Conservation (phyloP, 2,888 invertebrate species). For the Oxystoma pomonae region DNA sequence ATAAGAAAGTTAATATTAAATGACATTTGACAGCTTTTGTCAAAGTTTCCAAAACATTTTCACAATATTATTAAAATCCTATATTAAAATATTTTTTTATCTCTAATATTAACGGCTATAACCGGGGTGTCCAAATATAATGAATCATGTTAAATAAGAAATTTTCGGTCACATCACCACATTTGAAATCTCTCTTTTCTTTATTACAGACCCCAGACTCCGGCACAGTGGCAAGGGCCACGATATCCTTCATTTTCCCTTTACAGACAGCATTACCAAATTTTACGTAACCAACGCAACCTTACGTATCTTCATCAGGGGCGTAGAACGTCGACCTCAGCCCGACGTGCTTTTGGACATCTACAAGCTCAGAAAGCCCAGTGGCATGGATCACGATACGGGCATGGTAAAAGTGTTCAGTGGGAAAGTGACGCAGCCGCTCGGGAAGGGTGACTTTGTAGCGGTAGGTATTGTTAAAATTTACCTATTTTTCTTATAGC, state of each 20-base stretch:
- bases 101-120: too few relatives aligned
- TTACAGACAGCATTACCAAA: conserved; percentile 65
- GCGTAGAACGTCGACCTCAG: conserved; percentile 44
- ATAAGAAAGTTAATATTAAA: too few relatives aligned
- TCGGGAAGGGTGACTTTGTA: conserved; percentile 67
- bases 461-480: conserved; percentile 40
- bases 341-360: conserved; percentile 42
- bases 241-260: conserved; percentile 67
- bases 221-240: conserved; percentile 64
- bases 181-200: too few relatives aligned
- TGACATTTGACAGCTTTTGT: too few relatives aligned
- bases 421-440: conserved; percentile 49
- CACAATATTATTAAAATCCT: too few relatives aligned
- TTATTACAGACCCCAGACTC: conserved; percentile 59
- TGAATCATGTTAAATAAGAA: too few relatives aligned
- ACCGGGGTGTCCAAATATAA: too few relatives aligned
- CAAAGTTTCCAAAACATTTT: too few relatives aligned
- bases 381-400: conserved; percentile 34
- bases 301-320: conserved; percentile 64
- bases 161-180: too few relatives aligned
- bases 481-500: too few relatives aligned
- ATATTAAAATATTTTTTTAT: too few relatives aligned
- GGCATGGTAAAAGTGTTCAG: conserved; percentile 38
- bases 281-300: conserved; percentile 66
- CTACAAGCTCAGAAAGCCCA: conserved; percentile 39